phyloP scores from a whole-genome alignment of 2,797 vertebrate genomes.

The Artibeus jamaicensis region DNA sequence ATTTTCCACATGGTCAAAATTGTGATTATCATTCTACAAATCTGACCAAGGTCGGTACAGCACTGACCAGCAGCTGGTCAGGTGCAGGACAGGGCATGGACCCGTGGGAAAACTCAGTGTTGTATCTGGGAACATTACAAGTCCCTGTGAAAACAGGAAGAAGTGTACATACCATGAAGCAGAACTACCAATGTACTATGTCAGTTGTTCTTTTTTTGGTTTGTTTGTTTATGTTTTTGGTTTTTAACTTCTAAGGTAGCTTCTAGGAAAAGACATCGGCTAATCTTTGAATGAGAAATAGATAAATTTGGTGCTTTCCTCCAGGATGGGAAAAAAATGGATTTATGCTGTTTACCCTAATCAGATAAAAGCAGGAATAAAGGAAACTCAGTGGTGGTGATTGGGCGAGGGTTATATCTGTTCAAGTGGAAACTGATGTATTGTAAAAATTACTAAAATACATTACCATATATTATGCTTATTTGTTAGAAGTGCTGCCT shows the following conservation, averaged over 20 bases:
- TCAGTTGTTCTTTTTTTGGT: background rate
- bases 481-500: background rate
- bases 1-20: background rate
- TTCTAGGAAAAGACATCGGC: background rate
- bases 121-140: background rate
- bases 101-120: background rate
- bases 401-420: background rate
- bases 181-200: background rate
- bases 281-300: background rate
- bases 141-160: background rate
- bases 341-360: background rate
- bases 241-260: background rate
- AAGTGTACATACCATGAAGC: background rate
- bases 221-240: background rate
- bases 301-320: background rate
- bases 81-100: background rate
- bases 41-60: background rate
- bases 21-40: background rate
- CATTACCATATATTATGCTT: background rate
- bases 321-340: background rate
- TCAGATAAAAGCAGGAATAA: background rate
- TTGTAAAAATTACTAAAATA: conserved; percentile 15
- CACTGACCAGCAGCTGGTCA: background rate
- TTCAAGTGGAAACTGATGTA: background rate
- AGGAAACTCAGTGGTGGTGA: background rate